These are phyloP conservation scores for Tanypteryx hageni DNA, from an alignment of 2,888 invertebrate species.

Conservation along the genomic window DNA sequence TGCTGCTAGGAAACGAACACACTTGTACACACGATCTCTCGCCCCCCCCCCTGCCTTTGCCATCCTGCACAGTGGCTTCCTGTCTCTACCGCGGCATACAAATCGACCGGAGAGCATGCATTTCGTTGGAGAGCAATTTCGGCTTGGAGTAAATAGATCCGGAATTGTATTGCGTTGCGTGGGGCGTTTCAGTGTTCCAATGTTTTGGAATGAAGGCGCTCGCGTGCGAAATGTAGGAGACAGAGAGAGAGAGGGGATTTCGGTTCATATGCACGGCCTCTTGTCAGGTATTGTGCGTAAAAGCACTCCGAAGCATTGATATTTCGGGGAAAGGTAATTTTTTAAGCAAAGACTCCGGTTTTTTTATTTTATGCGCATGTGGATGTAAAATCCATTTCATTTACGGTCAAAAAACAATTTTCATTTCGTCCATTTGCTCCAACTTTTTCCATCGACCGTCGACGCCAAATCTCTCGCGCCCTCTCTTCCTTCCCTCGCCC, in stretches of 20 bases:
- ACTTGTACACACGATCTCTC: too few relatives aligned
- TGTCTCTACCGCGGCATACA: not conserved
- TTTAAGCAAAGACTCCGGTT: not conserved
- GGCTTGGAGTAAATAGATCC: not conserved
- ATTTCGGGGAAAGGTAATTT: not conserved
- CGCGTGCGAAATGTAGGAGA: not conserved
- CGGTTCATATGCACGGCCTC: not conserved
- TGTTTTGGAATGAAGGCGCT: too few relatives aligned
- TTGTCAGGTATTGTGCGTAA: not conserved
- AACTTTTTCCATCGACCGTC: not conserved
- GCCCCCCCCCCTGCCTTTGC: too few relatives aligned
- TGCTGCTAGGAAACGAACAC: too few relatives aligned
- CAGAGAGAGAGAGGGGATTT: not conserved
- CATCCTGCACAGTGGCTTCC: too few relatives aligned
- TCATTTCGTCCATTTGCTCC: slow-evolving; percentile 9
- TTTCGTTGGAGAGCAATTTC: not conserved
- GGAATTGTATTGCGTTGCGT: not conserved
- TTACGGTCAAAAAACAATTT: not conserved
- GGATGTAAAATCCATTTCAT: slow-evolving; percentile 20
- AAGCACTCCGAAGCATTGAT: slow-evolving; percentile 11
- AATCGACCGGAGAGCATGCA: not conserved
- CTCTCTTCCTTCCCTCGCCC: not conserved
- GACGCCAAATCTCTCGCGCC: not conserved
- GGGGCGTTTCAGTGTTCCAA: not conserved
- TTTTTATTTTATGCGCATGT: not conserved